Conservation (phyloP, 1,140 invertebrate genomes). For the Neodiprion pinetum region DNA sequence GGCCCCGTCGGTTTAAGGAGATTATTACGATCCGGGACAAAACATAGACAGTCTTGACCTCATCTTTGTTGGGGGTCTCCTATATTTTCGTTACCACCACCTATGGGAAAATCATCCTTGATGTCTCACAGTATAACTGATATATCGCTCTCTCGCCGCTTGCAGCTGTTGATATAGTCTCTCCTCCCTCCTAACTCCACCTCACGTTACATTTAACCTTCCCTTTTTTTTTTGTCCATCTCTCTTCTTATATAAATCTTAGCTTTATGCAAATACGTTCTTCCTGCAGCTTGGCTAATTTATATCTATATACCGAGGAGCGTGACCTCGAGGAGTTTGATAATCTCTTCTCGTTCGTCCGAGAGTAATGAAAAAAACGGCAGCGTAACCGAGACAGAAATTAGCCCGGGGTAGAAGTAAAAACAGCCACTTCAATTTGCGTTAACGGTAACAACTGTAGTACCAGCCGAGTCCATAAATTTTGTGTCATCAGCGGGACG, state of each 20-base stretch:
- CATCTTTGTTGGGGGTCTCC: constrained; percentile 48
- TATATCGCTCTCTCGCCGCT: constrained; percentile 10
- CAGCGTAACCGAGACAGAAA: too few relatives aligned
- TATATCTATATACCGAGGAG: neutral
- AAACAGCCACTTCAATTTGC: too few relatives aligned
- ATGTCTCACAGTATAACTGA: neutral
- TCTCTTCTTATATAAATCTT: constrained; percentile 24
- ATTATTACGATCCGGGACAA: constrained; percentile 7
- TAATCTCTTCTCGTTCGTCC: too few relatives aligned
- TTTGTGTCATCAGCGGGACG: too few relatives aligned
- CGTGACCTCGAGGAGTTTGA: too few relatives aligned
- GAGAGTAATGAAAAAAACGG: too few relatives aligned
- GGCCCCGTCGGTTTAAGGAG: neutral
- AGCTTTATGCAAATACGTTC: constrained; percentile 45
- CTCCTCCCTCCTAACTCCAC: neutral
- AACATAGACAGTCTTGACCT: constrained; percentile 17
- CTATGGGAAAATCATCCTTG: constrained; percentile 44
- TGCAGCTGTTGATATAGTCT: constrained; percentile 36
- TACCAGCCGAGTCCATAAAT: too few relatives aligned
- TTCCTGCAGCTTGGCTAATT: constrained; percentile 1
- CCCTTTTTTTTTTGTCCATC: neutral
- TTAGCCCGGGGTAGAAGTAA: too few relatives aligned
- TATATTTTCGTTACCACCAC: constrained; percentile 29
- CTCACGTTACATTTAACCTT: neutral
- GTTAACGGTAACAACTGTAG: too few relatives aligned